These are phyloP conservation scores for Germaria angustata DNA, from an alignment of 2,888 invertebrate species.

Conservation along the genomic window DNA sequence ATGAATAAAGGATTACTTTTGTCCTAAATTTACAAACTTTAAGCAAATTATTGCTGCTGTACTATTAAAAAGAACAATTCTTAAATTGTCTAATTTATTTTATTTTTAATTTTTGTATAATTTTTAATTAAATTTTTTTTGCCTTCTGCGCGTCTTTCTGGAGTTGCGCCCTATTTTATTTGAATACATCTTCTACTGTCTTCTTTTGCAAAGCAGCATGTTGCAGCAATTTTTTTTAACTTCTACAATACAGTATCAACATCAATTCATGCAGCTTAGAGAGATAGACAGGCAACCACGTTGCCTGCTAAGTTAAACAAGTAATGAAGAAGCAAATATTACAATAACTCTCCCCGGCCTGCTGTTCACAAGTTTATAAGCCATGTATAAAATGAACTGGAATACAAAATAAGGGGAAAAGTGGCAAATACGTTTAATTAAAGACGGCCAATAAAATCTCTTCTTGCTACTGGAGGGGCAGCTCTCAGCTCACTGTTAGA, in stretches of 20 bases:
- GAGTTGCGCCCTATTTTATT: not conserved
- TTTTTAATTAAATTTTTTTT: not conserved
- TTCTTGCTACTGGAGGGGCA: not conserved
- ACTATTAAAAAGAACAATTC: no score
- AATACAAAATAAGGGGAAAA: no score
- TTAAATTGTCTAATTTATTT: no score
- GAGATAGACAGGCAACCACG: conserved; percentile 22
- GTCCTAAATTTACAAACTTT: no score
- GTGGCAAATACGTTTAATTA: not conserved
- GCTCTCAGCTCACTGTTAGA: not conserved
- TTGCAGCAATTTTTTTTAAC: conserved; percentile 42
- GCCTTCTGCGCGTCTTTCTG: not conserved
- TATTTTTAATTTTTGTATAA: no score
- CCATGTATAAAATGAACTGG: conserved; percentile 19
- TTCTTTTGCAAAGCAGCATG: conserved; percentile 34
- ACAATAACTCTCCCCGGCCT: conserved; percentile 52
- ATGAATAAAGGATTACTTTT: no score
- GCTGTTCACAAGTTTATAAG: conserved; percentile 56
- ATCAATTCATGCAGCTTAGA: conserved; percentile 28
- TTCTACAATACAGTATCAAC: conserved; percentile 25
- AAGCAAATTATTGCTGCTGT: no score
- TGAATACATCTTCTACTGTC: not conserved
- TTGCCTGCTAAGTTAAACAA: conserved; percentile 18
- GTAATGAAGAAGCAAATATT: conserved; percentile 38
- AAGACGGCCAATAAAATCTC: not conserved